A percentile compares a stretch with the other conserved stretches of the same genome.
Conservation (phyloP, 2,888 invertebrate genomes). For the Caradrina kadenii region DNA sequence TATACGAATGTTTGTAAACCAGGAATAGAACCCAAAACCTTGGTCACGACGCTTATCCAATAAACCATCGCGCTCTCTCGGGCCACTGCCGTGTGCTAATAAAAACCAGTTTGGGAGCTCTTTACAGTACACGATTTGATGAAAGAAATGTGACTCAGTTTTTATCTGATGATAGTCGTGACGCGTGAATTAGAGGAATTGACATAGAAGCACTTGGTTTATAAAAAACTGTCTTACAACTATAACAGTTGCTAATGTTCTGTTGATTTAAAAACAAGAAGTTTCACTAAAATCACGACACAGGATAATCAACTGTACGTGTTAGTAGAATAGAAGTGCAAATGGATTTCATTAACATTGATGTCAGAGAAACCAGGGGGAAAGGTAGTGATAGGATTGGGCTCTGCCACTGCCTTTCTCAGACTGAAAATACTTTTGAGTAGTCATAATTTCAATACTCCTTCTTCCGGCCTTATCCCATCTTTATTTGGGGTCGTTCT, state of each 20-base stretch:
- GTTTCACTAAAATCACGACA: background rate
- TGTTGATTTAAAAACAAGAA: background rate
- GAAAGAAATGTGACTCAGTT: slow-evolving; percentile 27
- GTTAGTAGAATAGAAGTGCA: background rate
- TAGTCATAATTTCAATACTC: too few species aligned
- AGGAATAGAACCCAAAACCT: slow-evolving; percentile 80
- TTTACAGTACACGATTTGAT: slow-evolving; percentile 67
- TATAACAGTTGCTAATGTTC: background rate
- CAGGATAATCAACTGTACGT: too few species aligned
- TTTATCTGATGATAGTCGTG: slow-evolving; percentile 31
- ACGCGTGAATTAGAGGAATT: slow-evolving; percentile 9
- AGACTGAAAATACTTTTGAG: too few species aligned
- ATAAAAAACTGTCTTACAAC: background rate
- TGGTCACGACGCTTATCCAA: slow-evolving; percentile 83
- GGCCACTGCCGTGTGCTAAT: slow-evolving; percentile 79
- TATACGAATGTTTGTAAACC: slow-evolving; percentile 67
- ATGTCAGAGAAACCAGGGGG: too few species aligned
- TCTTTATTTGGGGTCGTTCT: too few species aligned
- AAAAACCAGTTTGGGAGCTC: slow-evolving; percentile 74
- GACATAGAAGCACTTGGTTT: background rate
- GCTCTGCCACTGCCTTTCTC: too few species aligned
- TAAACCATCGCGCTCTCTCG: slow-evolving; percentile 79
- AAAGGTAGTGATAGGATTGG: too few species aligned
- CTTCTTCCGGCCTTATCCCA: too few species aligned
- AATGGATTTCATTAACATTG: background rate